These are phyloP conservation scores for Carollia perspicillata DNA, from an alignment of 2,113 vertebrate genomes.

Conservation along the genomic window DNA sequence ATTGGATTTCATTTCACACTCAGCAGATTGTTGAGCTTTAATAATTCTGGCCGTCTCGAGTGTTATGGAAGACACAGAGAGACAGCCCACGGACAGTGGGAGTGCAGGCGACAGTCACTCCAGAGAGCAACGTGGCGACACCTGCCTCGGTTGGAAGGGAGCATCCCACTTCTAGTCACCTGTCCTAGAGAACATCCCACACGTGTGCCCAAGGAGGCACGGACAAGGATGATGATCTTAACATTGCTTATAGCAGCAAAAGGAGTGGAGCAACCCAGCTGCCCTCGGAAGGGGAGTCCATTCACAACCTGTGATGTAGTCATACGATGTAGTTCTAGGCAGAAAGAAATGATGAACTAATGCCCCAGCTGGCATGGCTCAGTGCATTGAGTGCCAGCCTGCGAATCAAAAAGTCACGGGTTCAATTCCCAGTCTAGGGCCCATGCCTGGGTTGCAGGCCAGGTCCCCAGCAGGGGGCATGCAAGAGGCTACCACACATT, in stretches of 20 bases:
- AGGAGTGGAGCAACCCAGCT: background rate
- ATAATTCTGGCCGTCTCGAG: background rate
- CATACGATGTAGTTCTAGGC: background rate
- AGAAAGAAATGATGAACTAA: conserved; percentile 21
- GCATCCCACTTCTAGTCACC: background rate
- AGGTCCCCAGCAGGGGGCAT: no score
- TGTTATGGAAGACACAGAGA: background rate
- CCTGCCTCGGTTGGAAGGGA: background rate
- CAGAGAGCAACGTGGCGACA: background rate
- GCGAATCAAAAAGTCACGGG: no score
- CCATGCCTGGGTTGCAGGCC: no score
- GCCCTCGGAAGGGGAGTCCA: background rate
- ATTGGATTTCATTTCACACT: background rate
- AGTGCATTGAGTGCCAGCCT: no score
- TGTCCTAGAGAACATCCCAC: background rate
- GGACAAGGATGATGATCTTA: background rate
- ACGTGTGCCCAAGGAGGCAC: background rate
- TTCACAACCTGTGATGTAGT: background rate
- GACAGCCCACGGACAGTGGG: background rate
- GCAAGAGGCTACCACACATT: no score
- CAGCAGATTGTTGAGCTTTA: background rate
- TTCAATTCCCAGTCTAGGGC: no score
- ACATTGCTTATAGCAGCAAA: background rate
- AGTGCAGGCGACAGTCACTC: background rate
- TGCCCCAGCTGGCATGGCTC: no score